A percentile compares a stretch with the other conserved stretches of the same genome.
Conservation (phyloP, 1,140 invertebrate species). For the Carcinoscorpius rotundicauda region DNA sequence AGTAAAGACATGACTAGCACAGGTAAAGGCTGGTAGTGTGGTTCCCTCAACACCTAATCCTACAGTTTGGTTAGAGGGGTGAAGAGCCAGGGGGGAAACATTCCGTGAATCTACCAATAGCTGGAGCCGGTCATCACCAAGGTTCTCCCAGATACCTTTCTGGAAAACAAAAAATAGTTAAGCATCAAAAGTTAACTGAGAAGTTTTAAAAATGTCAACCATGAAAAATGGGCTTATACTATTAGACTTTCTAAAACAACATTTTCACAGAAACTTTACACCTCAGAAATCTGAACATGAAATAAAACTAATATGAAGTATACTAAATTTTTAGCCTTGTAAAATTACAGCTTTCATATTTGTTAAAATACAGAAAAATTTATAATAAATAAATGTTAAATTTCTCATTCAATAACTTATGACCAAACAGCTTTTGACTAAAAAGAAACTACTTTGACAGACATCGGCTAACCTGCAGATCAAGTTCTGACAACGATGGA, state of each 20-base stretch:
- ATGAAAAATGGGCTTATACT: conserved; percentile 4
- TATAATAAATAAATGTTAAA: not conserved
- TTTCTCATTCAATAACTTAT: not conserved
- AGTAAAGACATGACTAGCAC: too few species aligned
- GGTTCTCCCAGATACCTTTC: conserved; percentile 19
- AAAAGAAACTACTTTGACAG: not conserved
- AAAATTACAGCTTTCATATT: too few species aligned
- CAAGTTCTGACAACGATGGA: conserved; percentile 19
- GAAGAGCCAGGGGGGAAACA: conserved; percentile 8
- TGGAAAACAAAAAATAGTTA: conserved; percentile 8
- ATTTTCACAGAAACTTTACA: too few species aligned
- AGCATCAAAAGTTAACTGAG: not conserved
- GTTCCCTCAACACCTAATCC: too few species aligned
- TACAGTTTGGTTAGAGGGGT: too few species aligned
- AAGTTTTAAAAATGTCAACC: not conserved
- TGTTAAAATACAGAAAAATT: conserved; percentile 1
- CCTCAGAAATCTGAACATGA: too few species aligned
- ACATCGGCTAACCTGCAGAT: conserved; percentile 16
- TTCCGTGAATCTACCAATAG: conserved; percentile 14
- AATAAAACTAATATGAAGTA: too few species aligned
- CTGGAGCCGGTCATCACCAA: conserved; percentile 19
- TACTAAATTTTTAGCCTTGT: too few species aligned
- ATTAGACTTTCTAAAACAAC: not conserved
- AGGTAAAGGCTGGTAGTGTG: too few species aligned
- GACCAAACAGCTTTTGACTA: not conserved